Evolutionary conservation across 2,797 vertebrate species (phyloP).

Genomic region (Glossophaga mutica): DNA sequence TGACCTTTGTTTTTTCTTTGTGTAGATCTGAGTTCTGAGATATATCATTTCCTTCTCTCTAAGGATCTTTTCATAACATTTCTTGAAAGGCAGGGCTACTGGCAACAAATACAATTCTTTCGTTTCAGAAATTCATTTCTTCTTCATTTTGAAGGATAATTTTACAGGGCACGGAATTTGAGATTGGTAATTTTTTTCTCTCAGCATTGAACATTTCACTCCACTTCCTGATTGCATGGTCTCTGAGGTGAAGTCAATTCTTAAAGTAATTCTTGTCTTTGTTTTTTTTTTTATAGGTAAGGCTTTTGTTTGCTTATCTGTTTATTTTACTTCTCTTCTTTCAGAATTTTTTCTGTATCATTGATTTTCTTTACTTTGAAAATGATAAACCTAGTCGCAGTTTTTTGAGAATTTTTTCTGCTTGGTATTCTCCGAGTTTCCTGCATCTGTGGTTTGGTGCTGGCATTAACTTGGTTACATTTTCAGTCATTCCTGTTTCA

Average conservation of each 20-base stretch:
- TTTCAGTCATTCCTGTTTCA: not conserved
- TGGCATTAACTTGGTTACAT: not conserved
- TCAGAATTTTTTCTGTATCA: not conserved
- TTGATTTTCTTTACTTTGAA: not conserved
- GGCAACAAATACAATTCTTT: not conserved
- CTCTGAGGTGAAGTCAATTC: not conserved
- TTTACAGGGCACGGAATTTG: not conserved
- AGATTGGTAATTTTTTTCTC: not conserved
- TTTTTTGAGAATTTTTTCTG: not conserved
- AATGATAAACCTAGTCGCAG: not conserved
- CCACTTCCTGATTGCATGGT: not conserved
- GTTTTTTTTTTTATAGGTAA: not conserved
- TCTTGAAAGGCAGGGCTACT: not conserved
- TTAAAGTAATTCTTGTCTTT: not conserved
- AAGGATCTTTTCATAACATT: not conserved
- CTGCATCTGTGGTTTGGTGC: not conserved
- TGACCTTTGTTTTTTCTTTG: not conserved
- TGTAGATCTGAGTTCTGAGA: not conserved
- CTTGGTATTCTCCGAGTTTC: not conserved
- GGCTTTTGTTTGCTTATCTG: not conserved
- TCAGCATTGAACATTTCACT: not conserved
- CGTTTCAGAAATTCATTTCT: not conserved
- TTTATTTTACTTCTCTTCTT: not conserved
- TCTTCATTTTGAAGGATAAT: not conserved
- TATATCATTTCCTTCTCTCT: not conserved